phyloP scores from a whole-genome alignment of 2,888 invertebrate genomes.

The Pristionchus entomophagus region DNA sequence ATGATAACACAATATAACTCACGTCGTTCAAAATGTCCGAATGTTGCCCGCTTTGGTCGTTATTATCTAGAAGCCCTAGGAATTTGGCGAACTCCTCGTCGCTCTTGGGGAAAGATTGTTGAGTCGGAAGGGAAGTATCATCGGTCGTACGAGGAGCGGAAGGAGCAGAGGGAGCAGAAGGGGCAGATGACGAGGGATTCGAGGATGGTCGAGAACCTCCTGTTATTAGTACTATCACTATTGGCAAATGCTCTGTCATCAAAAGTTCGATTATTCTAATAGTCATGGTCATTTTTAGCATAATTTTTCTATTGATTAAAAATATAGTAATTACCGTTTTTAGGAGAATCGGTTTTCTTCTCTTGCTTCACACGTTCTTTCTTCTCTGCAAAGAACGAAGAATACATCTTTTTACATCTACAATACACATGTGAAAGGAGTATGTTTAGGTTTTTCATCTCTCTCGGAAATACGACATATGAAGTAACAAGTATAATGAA shows the following conservation, averaged over 20 bases:
- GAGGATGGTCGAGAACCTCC: constrained; percentile 41
- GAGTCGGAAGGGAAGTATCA: background rate
- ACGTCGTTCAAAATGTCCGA: constrained; percentile 47
- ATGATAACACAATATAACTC: background rate
- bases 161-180: no score
- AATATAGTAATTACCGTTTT: background rate
- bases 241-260: no score
- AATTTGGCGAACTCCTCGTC: constrained; percentile 46
- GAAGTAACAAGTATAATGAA: constrained; percentile 8
- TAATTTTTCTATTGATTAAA: no score
- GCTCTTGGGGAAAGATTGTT: constrained; percentile 40
- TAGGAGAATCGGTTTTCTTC: background rate
- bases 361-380: constrained; percentile 33
- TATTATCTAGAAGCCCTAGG: constrained; percentile 37
- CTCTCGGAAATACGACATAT: constrained; percentile 35
- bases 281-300: no score
- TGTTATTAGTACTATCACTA: no score
- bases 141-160: background rate
- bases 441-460: no score
- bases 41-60: constrained; percentile 44
- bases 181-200: constrained; percentile 9
- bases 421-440: no score
- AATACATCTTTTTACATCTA: background rate
- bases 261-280: no score
- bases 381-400: background rate